A percentile compares a stretch with the other conserved stretches of the same genome.
Evolutionary conservation across 2,797 vertebrate species (phyloP).

Genomic region (Alauda arvensis): DNA sequence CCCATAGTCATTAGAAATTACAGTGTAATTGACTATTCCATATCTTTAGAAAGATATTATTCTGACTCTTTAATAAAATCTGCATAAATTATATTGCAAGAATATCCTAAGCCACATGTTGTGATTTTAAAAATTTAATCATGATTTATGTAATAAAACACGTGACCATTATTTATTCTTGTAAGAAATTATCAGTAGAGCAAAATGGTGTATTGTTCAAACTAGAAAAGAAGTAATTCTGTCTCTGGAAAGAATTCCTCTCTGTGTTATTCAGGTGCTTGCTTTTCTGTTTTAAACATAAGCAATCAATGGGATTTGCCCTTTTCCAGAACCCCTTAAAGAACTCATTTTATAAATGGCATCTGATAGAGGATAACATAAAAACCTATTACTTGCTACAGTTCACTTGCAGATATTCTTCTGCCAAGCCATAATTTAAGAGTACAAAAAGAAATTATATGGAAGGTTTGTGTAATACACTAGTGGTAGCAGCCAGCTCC

Average conservation of each 20-base stretch:
- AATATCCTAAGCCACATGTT: neutral
- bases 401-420: neutral
- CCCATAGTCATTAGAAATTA: constrained; percentile 31
- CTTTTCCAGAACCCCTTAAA: neutral
- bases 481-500: neutral
- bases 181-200: neutral
- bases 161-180: neutral
- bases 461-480: neutral
- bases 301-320: neutral
- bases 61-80: neutral
- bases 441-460: neutral
- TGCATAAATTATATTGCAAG: neutral
- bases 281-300: neutral
- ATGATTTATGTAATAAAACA: neutral
- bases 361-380: neutral
- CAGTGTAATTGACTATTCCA: neutral
- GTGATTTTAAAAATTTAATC: neutral
- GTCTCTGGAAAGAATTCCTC: neutral
- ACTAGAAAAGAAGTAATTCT: neutral
- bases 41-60: constrained; percentile 22
- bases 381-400: neutral
- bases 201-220: neutral
- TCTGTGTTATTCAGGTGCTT: neutral
- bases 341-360: neutral
- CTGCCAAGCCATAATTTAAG: neutral